Percentiles rank a stretch among this genome's conserved stretches.
Evolutionary conservation across 2,797 vertebrate species (phyloP).

Genomic region (Picus viridis): DNA sequence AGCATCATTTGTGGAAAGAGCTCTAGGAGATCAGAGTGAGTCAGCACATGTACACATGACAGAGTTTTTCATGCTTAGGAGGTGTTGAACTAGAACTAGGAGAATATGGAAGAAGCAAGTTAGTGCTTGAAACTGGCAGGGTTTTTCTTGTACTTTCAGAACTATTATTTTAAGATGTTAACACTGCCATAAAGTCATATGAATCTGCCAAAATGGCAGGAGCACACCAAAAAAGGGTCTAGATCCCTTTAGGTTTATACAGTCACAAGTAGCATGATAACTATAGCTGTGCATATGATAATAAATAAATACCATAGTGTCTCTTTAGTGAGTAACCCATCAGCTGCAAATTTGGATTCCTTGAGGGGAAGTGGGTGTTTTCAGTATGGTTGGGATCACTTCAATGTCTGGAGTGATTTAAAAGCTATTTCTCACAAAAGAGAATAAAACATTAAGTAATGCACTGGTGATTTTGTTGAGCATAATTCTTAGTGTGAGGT

Average conservation of each 20-base stretch:
- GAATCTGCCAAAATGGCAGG: not conserved
- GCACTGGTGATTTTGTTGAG: not conserved
- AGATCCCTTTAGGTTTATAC: not conserved
- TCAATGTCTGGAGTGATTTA: not conserved
- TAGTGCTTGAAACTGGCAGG: not conserved
- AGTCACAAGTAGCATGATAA: not conserved
- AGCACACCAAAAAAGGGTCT: not conserved
- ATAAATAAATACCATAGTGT: not conserved
- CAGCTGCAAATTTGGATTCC: not conserved
- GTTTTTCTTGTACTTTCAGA: not conserved
- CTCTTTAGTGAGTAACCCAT: not conserved
- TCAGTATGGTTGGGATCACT: not conserved
- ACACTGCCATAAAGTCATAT: not conserved
- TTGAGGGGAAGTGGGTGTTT: not conserved
- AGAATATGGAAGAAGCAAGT: not conserved
- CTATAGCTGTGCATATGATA: not conserved
- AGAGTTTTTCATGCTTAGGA: not conserved
- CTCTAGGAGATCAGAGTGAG: not conserved
- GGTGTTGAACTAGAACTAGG: not conserved
- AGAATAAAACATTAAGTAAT: not conserved
- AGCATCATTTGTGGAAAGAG: slow-evolving; percentile 5
- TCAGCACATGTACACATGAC: not conserved
- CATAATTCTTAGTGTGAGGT: not conserved
- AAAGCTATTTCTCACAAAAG: not conserved
- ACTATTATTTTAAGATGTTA: not conserved